These are phyloP conservation scores for Rhingia campestris DNA, from an alignment of 2,888 invertebrate genomes.

Conservation along the genomic window DNA sequence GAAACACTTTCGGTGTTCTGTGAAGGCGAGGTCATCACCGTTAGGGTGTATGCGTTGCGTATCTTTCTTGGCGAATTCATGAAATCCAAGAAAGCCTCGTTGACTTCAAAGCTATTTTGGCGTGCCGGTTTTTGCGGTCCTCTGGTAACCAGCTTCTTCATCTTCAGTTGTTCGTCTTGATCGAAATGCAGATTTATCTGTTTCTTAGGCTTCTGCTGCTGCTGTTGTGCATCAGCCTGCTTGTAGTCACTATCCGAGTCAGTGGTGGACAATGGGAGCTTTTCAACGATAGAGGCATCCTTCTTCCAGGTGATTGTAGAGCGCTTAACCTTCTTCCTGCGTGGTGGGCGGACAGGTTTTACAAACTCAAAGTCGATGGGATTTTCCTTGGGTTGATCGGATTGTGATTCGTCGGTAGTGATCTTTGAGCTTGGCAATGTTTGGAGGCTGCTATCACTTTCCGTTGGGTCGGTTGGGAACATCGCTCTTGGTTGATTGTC, in stretches of 20 bases:
- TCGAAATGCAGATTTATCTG: neutral
- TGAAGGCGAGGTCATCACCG: constrained; percentile 79
- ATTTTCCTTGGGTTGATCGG: constrained; percentile 40
- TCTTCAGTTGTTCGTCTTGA: constrained; percentile 16
- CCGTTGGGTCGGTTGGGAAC: constrained; percentile 17
- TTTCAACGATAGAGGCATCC: constrained; percentile 78
- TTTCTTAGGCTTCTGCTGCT: constrained; percentile 20
- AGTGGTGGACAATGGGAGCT: constrained; percentile 77
- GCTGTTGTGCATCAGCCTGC: neutral
- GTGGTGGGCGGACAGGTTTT: constrained; percentile 77
- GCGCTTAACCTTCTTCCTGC: constrained; percentile 80
- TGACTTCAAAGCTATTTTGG: constrained; percentile 22
- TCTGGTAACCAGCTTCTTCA: constrained; percentile 26
- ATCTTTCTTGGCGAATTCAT: constrained; percentile 79
- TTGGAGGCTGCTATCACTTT: constrained; percentile 55
- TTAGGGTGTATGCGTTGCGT: constrained; percentile 79
- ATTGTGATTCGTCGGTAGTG: constrained; percentile 75
- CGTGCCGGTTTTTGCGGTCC: neutral
- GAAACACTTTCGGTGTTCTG: constrained; percentile 76
- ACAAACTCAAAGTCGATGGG: constrained; percentile 76
- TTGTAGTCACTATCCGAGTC: constrained; percentile 79
- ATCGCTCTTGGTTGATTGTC: neutral
- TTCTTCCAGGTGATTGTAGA: constrained; percentile 77
- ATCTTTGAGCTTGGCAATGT: constrained; percentile 74
- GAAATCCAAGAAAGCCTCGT: constrained; percentile 74